phyloP scores from a whole-genome alignment of 2,797 vertebrate genomes.

The Microchirus variegatus region DNA sequence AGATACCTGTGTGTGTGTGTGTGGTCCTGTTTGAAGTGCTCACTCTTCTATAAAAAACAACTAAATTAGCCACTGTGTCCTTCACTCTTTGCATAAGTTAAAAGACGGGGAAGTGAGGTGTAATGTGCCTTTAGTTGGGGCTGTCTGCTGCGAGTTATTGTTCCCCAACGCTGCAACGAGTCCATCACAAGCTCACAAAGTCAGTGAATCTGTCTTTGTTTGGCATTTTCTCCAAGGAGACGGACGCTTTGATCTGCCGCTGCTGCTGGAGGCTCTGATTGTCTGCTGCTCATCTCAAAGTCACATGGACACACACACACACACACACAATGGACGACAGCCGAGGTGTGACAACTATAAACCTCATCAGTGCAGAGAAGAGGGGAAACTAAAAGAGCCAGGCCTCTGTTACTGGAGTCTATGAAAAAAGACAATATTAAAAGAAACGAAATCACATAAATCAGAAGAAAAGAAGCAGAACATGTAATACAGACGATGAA shows the following conservation, averaged over 20 bases:
- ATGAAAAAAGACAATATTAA: too few relatives aligned
- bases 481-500: too few relatives aligned
- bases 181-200: constrained; percentile 44
- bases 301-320: constrained; percentile 26
- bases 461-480: too few relatives aligned
- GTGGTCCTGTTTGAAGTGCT: constrained; percentile 70
- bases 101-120: constrained; percentile 56
- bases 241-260: constrained; percentile 69
- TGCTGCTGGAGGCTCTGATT: constrained; percentile 14
- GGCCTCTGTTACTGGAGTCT: too few relatives aligned
- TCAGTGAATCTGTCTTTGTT: constrained; percentile 66
- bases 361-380: too few relatives aligned
- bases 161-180: constrained; percentile 24
- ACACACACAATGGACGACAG: constrained; percentile 34
- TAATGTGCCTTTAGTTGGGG: constrained; percentile 33
- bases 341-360: constrained; percentile 14
- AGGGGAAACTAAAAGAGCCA: too few relatives aligned
- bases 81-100: constrained; percentile 46
- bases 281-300: constrained; percentile 23
- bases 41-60: constrained; percentile 52
- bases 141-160: constrained; percentile 32
- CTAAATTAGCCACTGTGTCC: constrained; percentile 58
- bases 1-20: constrained; percentile 35
- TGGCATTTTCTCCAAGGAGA: constrained; percentile 67
- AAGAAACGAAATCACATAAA: too few relatives aligned